Base-by-base conservation (phyloP, 1,140 invertebrate species). In the Brachionus rubens region DNA sequence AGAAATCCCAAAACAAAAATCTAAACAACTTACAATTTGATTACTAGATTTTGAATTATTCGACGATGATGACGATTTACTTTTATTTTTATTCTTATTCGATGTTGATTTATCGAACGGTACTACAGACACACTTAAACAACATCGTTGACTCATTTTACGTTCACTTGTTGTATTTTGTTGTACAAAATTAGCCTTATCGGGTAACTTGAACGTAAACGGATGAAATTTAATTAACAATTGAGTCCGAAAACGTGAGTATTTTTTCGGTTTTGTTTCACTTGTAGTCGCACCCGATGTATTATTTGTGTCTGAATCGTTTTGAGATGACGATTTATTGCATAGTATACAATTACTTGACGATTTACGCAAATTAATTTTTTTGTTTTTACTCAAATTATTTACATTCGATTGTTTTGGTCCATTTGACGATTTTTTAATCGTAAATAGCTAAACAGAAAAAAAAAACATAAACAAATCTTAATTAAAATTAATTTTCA, bases 121-220 rank as follows among this genome's bases (percentile, higher is more conserved):
- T 26, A 72, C 68, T 4, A 72, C 68, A 19, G 68, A 72, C 14
- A 72, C 68, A 72, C 68, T 72, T n/a, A 72, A 33, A 24, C 68
- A 72, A 72, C 68, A 72, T 16, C 68, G 68, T 41, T 72, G 68
- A 28, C 46, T 72, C 68, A 72, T 72, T 65, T 65, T 65, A n/a
- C n/a, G n/a, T n/a, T n/a, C n/a, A n/a, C n/a, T n/a, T n/a, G n/a
- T n/a, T n/a, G n/a, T n/a, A n/a, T n/a, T n/a, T n/a, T n/a, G n/a
- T n/a, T n/a, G n/a, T n/a, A n/a, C n/a, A n/a, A n/a, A n/a, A n/a
- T n/a, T n/a, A n/a, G n/a, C n/a, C n/a, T 65, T 65, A 28, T 65
- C 40, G 10, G 46, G 68, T 4, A 72, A 48, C 16, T 40, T 48
- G n/a, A 72, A 36, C 9, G 21, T 50, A 50, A 72, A 72, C 26